These are phyloP conservation scores for Hycleus phaleratus DNA, from an alignment of 1,140 invertebrate genomes.

Conservation along the genomic window DNA sequence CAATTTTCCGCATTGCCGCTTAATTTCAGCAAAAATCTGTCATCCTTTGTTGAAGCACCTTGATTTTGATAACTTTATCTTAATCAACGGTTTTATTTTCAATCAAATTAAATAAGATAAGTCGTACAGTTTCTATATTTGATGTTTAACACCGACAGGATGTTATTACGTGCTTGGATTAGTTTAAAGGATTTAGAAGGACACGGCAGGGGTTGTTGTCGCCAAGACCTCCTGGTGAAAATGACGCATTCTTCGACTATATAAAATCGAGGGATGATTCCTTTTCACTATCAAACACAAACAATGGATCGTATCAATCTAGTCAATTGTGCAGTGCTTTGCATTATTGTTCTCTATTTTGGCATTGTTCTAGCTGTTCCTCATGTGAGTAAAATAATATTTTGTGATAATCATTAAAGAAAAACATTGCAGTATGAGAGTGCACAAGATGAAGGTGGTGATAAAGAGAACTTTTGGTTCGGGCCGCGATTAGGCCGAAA, in stretches of 20 bases:
- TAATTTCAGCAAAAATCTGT: too few relatives aligned
- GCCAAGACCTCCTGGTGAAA: constrained; percentile 16
- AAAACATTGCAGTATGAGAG: neutral
- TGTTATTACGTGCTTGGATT: constrained; percentile 10
- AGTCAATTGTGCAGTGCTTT: constrained; percentile 1
- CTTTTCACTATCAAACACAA: neutral
- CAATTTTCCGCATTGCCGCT: too few relatives aligned
- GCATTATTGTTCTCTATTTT: neutral
- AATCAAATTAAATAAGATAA: constrained; percentile 1
- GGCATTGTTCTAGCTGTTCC: neutral
- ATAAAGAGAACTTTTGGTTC: constrained; percentile 10
- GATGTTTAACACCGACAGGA: neutral
- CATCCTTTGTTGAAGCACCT: too few relatives aligned
- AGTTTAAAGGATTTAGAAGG: constrained; percentile 14
- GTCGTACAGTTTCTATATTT: neutral
- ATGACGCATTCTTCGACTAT: constrained; percentile 9
- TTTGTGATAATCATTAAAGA: neutral
- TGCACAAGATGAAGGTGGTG: neutral
- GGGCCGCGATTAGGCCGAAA: constrained; percentile 12
- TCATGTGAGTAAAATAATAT: constrained; percentile 3
- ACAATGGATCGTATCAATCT: constrained; percentile 9
- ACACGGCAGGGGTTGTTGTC: constrained; percentile 24
- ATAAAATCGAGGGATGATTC: constrained; percentile 15
- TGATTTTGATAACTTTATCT: neutral
- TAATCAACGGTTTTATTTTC: neutral